Evolutionary conservation across 2,888 invertebrate genomes (phyloP).

Genomic region (Drosophila kuntzei): DNA sequence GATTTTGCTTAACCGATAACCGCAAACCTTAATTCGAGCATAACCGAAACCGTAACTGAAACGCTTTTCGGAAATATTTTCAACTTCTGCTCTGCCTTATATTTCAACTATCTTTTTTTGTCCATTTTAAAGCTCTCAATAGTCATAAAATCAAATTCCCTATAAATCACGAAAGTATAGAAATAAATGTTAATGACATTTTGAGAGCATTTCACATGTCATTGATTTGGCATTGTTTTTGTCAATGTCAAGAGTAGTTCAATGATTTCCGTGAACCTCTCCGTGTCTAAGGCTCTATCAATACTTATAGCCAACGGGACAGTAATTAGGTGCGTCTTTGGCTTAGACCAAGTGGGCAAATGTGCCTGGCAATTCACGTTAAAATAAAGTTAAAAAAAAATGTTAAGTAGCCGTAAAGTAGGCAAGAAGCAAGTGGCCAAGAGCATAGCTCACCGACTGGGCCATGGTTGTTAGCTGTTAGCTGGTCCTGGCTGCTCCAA

Average conservation of each 20-base stretch:
- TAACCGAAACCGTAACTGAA: no score
- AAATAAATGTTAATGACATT: neutral
- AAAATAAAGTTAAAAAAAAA: slow-evolving; percentile 30
- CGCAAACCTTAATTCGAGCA: no score
- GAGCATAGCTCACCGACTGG: slow-evolving; percentile 19
- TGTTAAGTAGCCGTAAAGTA: slow-evolving; percentile 73
- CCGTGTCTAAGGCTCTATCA: slow-evolving; percentile 9
- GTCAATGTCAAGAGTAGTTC: slow-evolving; percentile 32
- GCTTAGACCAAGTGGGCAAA: slow-evolving; percentile 40
- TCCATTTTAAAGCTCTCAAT: neutral
- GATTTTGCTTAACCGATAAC: no score
- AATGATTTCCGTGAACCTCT: slow-evolving; percentile 37
- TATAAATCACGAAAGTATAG: neutral
- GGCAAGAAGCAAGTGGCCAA: slow-evolving; percentile 56
- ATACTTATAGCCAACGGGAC: slow-evolving; percentile 44
- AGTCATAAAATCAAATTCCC: neutral
- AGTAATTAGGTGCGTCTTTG: slow-evolving; percentile 64
- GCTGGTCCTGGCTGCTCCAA: slow-evolving; percentile 24
- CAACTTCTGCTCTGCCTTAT: no score
- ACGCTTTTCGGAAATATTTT: no score
- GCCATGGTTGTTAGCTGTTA: slow-evolving; percentile 23
- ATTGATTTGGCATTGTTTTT: neutral
- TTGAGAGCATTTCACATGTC: neutral
- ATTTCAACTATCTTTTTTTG: neutral
- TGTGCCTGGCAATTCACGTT: slow-evolving; percentile 40